Evolutionary conservation across 2,888 invertebrate species (phyloP).

Genomic region (Poecilus cupreus): DNA sequence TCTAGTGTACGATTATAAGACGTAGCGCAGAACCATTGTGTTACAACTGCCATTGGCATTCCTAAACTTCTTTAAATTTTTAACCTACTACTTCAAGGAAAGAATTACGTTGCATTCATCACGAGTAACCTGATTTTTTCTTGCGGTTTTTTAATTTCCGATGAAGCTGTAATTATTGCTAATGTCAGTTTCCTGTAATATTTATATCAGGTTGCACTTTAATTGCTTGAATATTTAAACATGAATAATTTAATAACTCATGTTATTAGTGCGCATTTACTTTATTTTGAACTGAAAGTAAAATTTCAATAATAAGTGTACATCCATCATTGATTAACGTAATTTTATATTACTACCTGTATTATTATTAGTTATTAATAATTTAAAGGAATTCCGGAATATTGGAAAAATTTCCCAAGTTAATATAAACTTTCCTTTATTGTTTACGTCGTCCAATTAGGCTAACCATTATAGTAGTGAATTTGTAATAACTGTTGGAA

Average conservation of each 20-base stretch:
- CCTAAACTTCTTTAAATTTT: neutral
- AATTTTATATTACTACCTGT: neutral
- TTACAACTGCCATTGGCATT: too few species aligned
- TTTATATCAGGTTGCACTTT: neutral
- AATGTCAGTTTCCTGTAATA: constrained; percentile 4
- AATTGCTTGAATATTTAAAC: neutral
- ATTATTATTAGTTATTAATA: neutral
- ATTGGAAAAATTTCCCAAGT: neutral
- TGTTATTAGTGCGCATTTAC: neutral
- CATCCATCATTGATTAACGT: neutral
- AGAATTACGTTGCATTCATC: constrained; percentile 12
- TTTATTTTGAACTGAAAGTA: neutral
- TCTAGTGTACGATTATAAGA: too few species aligned
- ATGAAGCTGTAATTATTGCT: neutral
- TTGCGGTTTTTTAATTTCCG: constrained; percentile 23
- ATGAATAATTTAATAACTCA: neutral
- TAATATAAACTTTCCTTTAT: too few species aligned
- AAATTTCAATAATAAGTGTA: neutral
- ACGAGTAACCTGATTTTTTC: constrained; percentile 21
- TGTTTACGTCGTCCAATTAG: too few species aligned
- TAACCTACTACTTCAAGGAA: constrained; percentile 29
- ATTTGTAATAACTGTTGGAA: too few species aligned
- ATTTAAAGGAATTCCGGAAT: neutral
- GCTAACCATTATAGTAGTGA: too few species aligned
- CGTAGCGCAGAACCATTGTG: too few species aligned